A percentile compares a stretch with the other conserved stretches of the same genome.
Conservation (phyloP, 2,797 vertebrate genomes). For the Heliangelus exortis region DNA sequence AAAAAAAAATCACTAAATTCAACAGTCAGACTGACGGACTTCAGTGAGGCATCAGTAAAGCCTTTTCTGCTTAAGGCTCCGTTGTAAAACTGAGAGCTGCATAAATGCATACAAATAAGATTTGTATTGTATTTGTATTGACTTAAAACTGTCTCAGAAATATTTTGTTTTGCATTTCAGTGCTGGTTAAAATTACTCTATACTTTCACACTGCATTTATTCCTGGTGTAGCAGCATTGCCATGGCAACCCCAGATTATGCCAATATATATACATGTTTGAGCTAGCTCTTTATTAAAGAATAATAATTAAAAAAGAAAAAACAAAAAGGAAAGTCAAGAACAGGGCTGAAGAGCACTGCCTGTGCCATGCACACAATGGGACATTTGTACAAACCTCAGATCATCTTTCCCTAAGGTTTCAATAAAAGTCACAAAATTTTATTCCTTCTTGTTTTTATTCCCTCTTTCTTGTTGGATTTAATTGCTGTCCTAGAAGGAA, state of each 20-base stretch:
- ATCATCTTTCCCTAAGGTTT: not conserved
- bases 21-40: not conserved
- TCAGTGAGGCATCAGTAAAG: not conserved
- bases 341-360: not conserved
- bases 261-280: conserved; percentile 44
- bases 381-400: not conserved
- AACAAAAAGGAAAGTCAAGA: not conserved
- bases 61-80: not conserved
- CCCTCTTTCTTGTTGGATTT: not conserved
- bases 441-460: not conserved
- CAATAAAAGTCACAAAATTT: not conserved
- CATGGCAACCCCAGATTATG: conserved; percentile 64
- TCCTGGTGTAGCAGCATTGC: conserved; percentile 46
- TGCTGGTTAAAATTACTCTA: not conserved
- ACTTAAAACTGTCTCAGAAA: conserved; percentile 27
- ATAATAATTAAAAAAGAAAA: not conserved
- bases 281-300: conserved; percentile 47
- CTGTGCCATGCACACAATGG: not conserved
- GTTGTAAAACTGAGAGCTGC: not conserved
- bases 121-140: not conserved
- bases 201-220: conserved; percentile 40
- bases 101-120: conserved; percentile 5
- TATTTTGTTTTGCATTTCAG: conserved; percentile 19
- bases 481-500: not conserved
- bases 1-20: not conserved